Percentiles rank a stretch among this genome's conserved stretches.
phyloP scores from a whole-genome alignment of 1,140 invertebrate species.

The Hyles euphorbiae region DNA sequence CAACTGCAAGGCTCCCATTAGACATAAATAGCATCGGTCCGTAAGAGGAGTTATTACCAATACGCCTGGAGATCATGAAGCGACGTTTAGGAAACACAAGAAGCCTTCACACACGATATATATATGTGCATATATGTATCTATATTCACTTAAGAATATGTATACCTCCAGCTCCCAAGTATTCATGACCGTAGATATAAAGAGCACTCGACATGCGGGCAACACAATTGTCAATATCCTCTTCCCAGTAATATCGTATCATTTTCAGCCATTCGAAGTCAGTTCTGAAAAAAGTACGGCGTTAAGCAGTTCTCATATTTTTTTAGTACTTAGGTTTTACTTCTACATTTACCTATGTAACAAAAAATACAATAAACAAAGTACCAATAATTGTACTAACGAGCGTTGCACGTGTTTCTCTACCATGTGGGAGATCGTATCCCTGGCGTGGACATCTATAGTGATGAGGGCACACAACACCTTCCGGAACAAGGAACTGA shows the following conservation, averaged over 20 bases:
- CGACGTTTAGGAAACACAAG: too few species aligned
- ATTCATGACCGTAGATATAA: conserved; percentile 94
- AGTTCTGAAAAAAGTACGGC: conserved; percentile 55
- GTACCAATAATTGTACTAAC: conserved; percentile 62
- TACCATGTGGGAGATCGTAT: conserved; percentile 86
- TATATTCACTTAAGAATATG: background rate
- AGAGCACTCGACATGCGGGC: conserved; percentile 85
- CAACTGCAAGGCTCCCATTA: conserved; percentile 91
- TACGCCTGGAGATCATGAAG: conserved; percentile 71
- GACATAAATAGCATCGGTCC: conserved; percentile 90
- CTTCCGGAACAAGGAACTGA: conserved; percentile 82
- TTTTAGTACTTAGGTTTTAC: background rate
- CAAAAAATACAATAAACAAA: background rate
- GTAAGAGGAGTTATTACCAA: conserved; percentile 90
- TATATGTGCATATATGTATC: too few species aligned
- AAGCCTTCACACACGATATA: too few species aligned
- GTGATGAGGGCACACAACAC: conserved; percentile 90
- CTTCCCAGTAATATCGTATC: conserved; percentile 93
- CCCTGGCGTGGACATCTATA: conserved; percentile 90
- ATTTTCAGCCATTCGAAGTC: conserved; percentile 95
- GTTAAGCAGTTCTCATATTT: too few species aligned
- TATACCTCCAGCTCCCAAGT: conserved; percentile 87
- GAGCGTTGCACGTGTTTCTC: conserved; percentile 78
- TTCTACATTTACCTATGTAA: background rate
- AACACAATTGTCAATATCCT: conserved; percentile 85